A percentile compares a stretch with the other conserved stretches of the same genome.
Conservation (phyloP, 2,113 vertebrate genomes). For the Etia nguti region DNA sequence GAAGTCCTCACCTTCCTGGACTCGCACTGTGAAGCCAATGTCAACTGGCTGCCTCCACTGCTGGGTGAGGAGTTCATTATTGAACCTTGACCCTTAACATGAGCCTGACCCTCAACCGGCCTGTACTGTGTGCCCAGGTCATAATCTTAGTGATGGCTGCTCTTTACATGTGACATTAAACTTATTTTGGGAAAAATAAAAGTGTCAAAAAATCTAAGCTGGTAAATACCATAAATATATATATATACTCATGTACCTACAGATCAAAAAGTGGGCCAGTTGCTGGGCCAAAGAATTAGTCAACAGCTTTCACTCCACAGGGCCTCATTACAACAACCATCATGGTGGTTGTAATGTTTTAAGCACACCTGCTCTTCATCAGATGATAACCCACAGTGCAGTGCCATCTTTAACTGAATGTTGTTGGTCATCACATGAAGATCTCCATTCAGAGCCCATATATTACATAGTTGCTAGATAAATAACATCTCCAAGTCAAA, state of each 20-base stretch:
- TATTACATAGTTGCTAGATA: not conserved
- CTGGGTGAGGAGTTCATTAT: conserved; percentile 71
- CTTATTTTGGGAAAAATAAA: not conserved
- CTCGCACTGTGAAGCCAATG: conserved; percentile 94
- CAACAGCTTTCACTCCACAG: not conserved
- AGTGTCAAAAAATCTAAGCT: not conserved
- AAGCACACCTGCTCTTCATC: not conserved
- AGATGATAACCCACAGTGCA: too few relatives aligned
- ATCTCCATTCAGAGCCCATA: not conserved
- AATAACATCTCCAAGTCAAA: not conserved
- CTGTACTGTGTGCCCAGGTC: not conserved
- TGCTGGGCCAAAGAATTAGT: not conserved
- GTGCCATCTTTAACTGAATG: not conserved
- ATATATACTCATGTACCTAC: too few relatives aligned
- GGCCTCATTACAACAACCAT: not conserved
- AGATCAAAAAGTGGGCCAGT: rapidly evolving
- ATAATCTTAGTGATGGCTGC: not conserved
- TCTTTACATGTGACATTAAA: rapidly evolving
- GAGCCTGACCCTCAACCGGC: not conserved
- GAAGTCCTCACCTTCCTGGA: conserved; percentile 96
- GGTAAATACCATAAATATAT: too few relatives aligned
- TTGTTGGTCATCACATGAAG: not conserved
- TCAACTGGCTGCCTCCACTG: conserved; percentile 96
- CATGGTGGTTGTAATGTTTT: not conserved
- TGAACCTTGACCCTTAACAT: rapidly evolving